phyloP scores from a whole-genome alignment of 2,113 vertebrate species.

The Pollachius pollachius region DNA sequence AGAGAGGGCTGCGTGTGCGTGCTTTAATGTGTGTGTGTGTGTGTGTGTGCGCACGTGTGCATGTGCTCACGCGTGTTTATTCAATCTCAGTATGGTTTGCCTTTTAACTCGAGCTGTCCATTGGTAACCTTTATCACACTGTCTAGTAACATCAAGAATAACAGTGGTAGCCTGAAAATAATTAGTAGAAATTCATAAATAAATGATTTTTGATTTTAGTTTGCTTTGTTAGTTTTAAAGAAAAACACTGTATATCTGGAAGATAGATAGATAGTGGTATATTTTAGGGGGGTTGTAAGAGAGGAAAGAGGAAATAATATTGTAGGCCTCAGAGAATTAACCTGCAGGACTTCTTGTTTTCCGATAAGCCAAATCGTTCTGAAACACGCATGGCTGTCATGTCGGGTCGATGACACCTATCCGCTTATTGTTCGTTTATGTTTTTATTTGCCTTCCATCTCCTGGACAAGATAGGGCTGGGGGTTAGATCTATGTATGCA shows the following conservation, averaged over 20 bases:
- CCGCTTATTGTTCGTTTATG: too few species aligned
- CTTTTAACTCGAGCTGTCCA: slow-evolving; percentile 97
- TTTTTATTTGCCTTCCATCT: background rate
- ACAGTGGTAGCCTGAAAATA: slow-evolving; percentile 88
- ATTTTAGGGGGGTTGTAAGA: slow-evolving; percentile 30
- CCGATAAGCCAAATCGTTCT: slow-evolving; percentile 7
- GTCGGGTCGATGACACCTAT: too few species aligned
- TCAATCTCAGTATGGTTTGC: slow-evolving; percentile 88
- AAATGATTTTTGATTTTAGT: slow-evolving; percentile 64
- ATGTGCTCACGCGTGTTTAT: slow-evolving; percentile 52
- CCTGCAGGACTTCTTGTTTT: slow-evolving; percentile 41
- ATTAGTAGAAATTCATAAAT: slow-evolving; percentile 75
- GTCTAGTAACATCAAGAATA: slow-evolving; percentile 90
- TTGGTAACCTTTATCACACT: slow-evolving; percentile 90
- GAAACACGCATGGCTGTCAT: too few species aligned
- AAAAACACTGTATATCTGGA: slow-evolving; percentile 85
- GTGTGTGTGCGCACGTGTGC: slow-evolving; percentile 2
- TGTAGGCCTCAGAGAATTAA: slow-evolving; percentile 58
- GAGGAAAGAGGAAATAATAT: slow-evolving; percentile 3
- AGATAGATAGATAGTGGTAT: slow-evolving; percentile 36
- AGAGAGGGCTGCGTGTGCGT: slow-evolving; percentile 20
- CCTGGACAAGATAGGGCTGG: background rate
- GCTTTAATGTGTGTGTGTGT: background rate
- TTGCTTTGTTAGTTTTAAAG: slow-evolving; percentile 73
- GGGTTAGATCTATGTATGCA: too few species aligned